Evolutionary conservation across 2,888 invertebrate species (phyloP).

Genomic region (Plebejus argus): DNA sequence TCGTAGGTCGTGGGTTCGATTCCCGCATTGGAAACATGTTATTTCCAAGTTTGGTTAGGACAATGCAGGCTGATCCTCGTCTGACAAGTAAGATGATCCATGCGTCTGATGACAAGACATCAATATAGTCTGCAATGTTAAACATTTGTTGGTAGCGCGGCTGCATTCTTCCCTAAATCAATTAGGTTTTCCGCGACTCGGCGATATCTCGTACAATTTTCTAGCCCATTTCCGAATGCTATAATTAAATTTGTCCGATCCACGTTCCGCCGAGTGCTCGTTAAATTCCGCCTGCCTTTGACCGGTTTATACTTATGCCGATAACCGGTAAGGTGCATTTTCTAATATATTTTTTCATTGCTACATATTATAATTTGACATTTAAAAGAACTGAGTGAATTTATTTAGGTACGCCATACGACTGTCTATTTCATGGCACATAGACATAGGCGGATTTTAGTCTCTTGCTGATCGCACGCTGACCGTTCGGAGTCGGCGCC

Average conservation of each 20-base stretch:
- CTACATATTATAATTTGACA: no score
- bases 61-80: no score
- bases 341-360: background rate
- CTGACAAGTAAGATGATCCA: no score
- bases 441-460: no score
- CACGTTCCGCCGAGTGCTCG: conserved; percentile 53
- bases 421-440: no score
- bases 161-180: conserved; percentile 54
- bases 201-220: conserved; percentile 67
- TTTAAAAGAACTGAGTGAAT: no score
- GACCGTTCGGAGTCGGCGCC: no score
- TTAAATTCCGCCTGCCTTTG: conserved; percentile 54
- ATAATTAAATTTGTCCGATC: conserved; percentile 72
- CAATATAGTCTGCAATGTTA: background rate
- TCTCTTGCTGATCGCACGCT: no score
- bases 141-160: background rate
- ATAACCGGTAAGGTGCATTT: conserved; percentile 16
- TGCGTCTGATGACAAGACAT: background rate
- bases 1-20: no score
- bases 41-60: no score
- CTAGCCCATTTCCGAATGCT: conserved; percentile 70
- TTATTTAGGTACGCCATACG: no score
- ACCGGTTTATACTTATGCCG: conserved; percentile 42
- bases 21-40: no score
- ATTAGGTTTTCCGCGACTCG: conserved; percentile 56